phyloP scores from a whole-genome alignment of 1,140 invertebrate genomes.

The Lasaia peninsularis region DNA sequence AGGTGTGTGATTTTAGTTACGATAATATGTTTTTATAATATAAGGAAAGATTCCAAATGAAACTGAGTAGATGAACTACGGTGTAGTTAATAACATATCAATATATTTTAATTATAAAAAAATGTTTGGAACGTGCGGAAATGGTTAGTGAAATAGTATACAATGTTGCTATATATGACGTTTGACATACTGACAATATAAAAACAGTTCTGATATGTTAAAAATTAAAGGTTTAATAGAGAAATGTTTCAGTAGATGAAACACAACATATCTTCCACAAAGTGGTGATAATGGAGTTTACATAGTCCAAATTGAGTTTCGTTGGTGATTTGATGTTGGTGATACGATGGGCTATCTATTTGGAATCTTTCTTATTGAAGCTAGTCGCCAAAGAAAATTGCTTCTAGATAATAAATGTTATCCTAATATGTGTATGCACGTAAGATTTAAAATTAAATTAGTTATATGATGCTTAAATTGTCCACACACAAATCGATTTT shows the following conservation, averaged over 20 bases:
- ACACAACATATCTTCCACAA: slow-evolving; percentile 68
- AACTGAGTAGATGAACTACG: slow-evolving; percentile 42
- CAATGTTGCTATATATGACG: slow-evolving; percentile 32
- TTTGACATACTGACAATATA: slow-evolving; percentile 61
- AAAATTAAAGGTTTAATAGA: slow-evolving; percentile 73
- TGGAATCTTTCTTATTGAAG: slow-evolving; percentile 74
- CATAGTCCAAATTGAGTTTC: slow-evolving; percentile 54
- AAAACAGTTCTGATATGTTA: slow-evolving; percentile 54
- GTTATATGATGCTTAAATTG: slow-evolving; percentile 70
- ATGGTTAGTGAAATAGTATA: slow-evolving; percentile 67
- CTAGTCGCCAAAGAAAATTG: slow-evolving; percentile 65
- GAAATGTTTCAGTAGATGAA: slow-evolving; percentile 54
- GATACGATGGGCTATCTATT: slow-evolving; percentile 40
- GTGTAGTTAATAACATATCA: slow-evolving; percentile 75
- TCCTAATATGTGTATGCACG: slow-evolving; percentile 64
- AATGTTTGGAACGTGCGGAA: slow-evolving; percentile 33
- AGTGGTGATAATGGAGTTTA: slow-evolving; percentile 63
- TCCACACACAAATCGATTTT: slow-evolving; percentile 74
- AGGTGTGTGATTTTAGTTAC: slow-evolving; percentile 71
- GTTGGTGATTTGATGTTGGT: slow-evolving; percentile 28
- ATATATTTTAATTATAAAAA: slow-evolving; percentile 64
- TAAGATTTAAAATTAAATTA: slow-evolving; percentile 56
- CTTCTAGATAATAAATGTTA: slow-evolving; percentile 72
- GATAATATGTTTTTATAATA: slow-evolving; percentile 48
- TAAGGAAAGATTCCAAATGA: slow-evolving; percentile 74